A percentile compares a stretch with the other conserved stretches of the same genome.
phyloP scores from a whole-genome alignment of 1,140 invertebrate species.

The Euschistus heros region DNA sequence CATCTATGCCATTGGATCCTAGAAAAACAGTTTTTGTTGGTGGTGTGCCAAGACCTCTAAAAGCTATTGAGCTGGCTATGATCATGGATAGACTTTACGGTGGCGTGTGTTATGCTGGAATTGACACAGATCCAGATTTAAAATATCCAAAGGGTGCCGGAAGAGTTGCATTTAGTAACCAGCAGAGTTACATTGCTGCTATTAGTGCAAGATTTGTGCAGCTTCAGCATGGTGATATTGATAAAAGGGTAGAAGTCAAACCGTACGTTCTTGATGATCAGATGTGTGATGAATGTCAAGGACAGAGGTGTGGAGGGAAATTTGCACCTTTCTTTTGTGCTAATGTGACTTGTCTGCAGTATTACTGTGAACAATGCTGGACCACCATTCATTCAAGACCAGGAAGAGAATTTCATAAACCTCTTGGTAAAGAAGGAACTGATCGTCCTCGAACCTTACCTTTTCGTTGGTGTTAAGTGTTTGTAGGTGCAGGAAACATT shows the following conservation, averaged over 20 bases:
- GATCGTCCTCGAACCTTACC: no score
- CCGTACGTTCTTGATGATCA: constrained; percentile 99
- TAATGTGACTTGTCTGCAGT: constrained; percentile 96
- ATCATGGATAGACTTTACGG: constrained; percentile 98
- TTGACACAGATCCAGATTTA: constrained; percentile 97
- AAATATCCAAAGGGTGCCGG: constrained; percentile 99
- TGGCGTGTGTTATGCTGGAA: constrained; percentile 97
- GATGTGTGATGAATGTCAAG: constrained; percentile 99
- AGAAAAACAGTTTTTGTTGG: constrained; percentile 99
- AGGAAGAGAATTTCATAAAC: constrained; percentile 96
- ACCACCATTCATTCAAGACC: constrained; percentile 93
- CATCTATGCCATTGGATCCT: constrained; percentile 92
- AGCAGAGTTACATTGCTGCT: constrained; percentile 97
- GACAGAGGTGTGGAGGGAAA: constrained; percentile 89
- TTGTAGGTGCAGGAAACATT: no score
- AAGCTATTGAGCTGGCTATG: constrained; percentile 97
- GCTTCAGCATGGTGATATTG: constrained; percentile 95
- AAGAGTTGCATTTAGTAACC: constrained; percentile 95
- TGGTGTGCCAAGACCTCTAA: constrained; percentile 93
- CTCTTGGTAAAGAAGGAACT: constrained; percentile 85
- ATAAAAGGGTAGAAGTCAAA: constrained; percentile 94
- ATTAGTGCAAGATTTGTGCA: constrained; percentile 98
- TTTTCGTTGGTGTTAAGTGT: no score
- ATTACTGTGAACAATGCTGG: constrained; percentile 99
- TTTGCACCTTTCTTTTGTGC: constrained; percentile 99